These are phyloP conservation scores for Aegithalos caudatus DNA, from an alignment of 2,113 vertebrate species.

Conservation along the genomic window DNA sequence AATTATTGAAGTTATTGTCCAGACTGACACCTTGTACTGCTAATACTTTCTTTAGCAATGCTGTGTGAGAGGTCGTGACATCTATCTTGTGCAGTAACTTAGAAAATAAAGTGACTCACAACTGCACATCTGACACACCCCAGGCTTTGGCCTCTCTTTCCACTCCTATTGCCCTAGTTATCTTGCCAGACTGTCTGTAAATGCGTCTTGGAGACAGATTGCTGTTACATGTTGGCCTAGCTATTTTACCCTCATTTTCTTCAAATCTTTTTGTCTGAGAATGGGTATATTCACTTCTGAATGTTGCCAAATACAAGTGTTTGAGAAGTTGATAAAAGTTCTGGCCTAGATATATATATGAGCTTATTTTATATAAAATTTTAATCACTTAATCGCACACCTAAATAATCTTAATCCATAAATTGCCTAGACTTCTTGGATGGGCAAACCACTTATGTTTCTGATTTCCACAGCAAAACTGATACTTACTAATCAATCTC, in stretches of 20 bases:
- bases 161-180: background rate
- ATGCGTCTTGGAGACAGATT: background rate
- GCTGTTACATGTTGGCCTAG: background rate
- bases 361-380: background rate
- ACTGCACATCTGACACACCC: background rate
- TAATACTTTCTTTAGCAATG: background rate
- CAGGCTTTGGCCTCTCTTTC: background rate
- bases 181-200: slow-evolving; percentile 20
- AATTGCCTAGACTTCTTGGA: background rate
- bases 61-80: background rate
- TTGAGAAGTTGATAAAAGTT: background rate
- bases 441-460: background rate
- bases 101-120: slow-evolving; percentile 1
- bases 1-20: background rate
- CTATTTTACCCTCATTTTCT: slow-evolving; percentile 13
- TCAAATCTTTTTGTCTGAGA: background rate
- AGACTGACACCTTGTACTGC: background rate
- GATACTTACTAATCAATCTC: slow-evolving; percentile 50
- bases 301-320: background rate
- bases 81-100: background rate
- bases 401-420: background rate
- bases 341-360: background rate
- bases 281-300: background rate
- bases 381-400: background rate
- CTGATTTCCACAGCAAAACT: slow-evolving; percentile 25